A percentile compares a stretch with the other conserved stretches of the same genome.
Evolutionary conservation across 2,113 vertebrate species (phyloP).

Genomic region (Cavia porcellus): DNA sequence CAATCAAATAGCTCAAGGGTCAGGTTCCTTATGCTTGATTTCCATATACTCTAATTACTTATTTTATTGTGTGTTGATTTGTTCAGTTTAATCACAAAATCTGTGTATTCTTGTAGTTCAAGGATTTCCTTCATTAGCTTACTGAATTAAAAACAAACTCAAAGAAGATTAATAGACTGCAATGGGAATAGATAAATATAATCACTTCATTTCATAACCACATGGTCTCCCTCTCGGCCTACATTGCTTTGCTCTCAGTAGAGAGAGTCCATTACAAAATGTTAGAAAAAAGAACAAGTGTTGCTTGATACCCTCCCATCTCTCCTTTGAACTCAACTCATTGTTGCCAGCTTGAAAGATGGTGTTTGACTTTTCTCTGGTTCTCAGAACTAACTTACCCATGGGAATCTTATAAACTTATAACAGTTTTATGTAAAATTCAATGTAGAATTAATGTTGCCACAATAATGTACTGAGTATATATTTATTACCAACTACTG

Average conservation of each 20-base stretch:
- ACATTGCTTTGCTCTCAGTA: not conserved
- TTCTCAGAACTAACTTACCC: not conserved
- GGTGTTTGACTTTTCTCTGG: not conserved
- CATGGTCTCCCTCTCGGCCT: not conserved
- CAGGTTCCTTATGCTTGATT: not conserved
- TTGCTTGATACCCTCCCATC: not conserved
- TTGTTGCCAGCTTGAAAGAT: not conserved
- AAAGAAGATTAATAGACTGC: conserved; percentile 50
- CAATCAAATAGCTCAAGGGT: not conserved
- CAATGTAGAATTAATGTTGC: not conserved
- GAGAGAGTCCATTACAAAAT: not conserved
- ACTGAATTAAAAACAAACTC: conserved; percentile 74
- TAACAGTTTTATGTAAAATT: not conserved
- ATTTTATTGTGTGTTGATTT: conserved; percentile 52
- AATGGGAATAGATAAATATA: conserved; percentile 61
- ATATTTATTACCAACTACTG: not conserved
- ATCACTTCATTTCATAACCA: conserved; percentile 52
- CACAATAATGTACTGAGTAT: not conserved
- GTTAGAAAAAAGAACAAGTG: not conserved
- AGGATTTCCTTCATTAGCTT: conserved; percentile 61
- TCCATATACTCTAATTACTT: conserved; percentile 3
- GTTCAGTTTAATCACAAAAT: conserved; percentile 57
- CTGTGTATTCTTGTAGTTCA: not conserved
- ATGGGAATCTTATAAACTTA: not conserved
- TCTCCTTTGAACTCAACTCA: not conserved